Evolutionary conservation across 2,888 invertebrate species (phyloP), one percentile per base, ranked within the genome.

Genomic region (Mechanitis mazaeus): DNA sequence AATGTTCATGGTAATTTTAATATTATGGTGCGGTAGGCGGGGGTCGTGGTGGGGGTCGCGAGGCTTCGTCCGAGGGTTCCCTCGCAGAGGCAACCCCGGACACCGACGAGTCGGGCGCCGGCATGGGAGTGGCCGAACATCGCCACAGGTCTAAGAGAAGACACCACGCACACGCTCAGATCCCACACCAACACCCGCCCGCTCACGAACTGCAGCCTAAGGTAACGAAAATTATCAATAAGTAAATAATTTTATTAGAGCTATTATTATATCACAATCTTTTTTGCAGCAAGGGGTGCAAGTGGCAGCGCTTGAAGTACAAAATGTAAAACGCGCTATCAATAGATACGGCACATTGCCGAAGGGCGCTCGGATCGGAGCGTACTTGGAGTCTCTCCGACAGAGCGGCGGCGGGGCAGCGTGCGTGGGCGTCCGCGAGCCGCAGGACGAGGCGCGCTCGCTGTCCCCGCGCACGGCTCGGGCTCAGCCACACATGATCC

Each of bases 301-400:
- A 74, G 96, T 98, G 67, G 98, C 97, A 59, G 97, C 98, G 33
- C 91, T 98, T 71, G 98, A 98, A 86, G 97, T 97, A 69, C 96
- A 97, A 87, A 98, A 98, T 88, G 98, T 98, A 58, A 95, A 97
- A 77, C 94, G 97, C 70, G 97, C 97, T 55, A 97, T 97, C 69
- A 98, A 97, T 85, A 93, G 98, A 35, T 98, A 98, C 81, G 99
- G 99, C 28, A 99, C 99, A 9, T 90, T 99, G 76, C 99, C 99
- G 0, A 99, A 98, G 86, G 98, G 96, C 56, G 97, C 97, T 9
- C 93, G 98, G 69, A 98, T 99, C 73, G 98, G 98, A 42, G 98
- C 98, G 5, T 99, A 97, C 85, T 89, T 99, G 60, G 98, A 98
- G 84, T 98, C 98, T 4, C 91, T 99, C 76, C 93, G 96, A 54